Conservation (phyloP, 2,888 invertebrate genomes). For the Icerya purchasi region DNA sequence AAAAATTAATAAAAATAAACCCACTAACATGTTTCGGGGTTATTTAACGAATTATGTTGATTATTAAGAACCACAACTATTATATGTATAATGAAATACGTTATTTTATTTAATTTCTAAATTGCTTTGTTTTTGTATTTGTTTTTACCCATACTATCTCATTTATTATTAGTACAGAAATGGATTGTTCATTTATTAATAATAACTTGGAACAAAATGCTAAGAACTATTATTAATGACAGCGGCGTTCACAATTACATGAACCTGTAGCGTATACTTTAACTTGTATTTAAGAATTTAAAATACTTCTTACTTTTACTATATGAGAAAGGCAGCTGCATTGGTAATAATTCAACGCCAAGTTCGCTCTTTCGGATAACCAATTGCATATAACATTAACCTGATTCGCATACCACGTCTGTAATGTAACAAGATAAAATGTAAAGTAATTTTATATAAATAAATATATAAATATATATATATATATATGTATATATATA, state of each 20-base stretch:
- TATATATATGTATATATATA: background rate
- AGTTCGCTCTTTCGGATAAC: slow-evolving; percentile 78
- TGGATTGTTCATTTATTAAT: no score
- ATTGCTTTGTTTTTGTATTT: no score
- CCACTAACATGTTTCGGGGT: no score
- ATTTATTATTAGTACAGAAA: no score
- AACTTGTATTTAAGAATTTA: background rate
- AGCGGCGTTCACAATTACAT: no score
- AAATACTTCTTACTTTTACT: slow-evolving; percentile 56
- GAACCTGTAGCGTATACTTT: background rate
- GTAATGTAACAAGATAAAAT: background rate
- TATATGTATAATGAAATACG: no score
- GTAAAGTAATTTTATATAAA: background rate
- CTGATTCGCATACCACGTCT: slow-evolving; percentile 90
- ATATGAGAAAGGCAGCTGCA: slow-evolving; percentile 92
- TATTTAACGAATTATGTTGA: no score
- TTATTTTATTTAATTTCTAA: no score
- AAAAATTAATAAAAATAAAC: no score
- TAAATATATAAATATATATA: slow-evolving; percentile 1
- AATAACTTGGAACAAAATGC: no score
- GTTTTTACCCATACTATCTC: no score
- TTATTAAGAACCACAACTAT: no score
- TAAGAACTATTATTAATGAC: background rate
- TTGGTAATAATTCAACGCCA: slow-evolving; percentile 87
- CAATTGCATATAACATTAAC: slow-evolving; percentile 82